These are phyloP conservation scores for Neosalanx taihuensis DNA, from an alignment of 2,797 vertebrate species.

Conservation along the genomic window DNA sequence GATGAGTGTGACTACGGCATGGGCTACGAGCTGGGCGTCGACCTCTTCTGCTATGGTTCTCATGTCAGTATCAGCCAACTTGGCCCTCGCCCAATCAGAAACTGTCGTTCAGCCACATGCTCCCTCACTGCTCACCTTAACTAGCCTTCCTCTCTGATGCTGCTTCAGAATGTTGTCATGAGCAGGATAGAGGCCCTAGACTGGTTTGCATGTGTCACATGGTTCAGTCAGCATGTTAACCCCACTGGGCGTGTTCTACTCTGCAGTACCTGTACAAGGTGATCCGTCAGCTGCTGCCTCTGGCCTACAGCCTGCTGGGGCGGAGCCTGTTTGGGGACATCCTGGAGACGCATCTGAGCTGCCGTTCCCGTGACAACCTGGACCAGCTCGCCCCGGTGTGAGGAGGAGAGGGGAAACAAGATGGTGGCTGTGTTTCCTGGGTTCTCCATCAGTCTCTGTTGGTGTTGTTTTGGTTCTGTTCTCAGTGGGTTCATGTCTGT, in stretches of 20 bases:
- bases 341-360: constrained; percentile 82
- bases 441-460: constrained; percentile 39
- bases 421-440: constrained; percentile 39
- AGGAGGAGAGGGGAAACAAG: constrained; percentile 31
- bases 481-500: constrained; percentile 48
- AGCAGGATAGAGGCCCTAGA: neutral
- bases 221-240: too few species aligned
- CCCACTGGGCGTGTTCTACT: too few species aligned
- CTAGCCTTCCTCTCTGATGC: neutral
- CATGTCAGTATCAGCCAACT: constrained; percentile 78
- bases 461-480: constrained; percentile 45
- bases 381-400: constrained; percentile 77
- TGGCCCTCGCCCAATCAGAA: neutral
- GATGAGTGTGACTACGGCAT: constrained; percentile 98
- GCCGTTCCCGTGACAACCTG: constrained; percentile 76
- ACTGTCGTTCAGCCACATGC: neutral
- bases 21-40: constrained; percentile 92
- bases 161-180: neutral
- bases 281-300: constrained; percentile 87
- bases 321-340: constrained; percentile 88
- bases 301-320: constrained; percentile 90
- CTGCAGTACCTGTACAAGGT: constrained; percentile 91
- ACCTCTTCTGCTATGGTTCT: constrained; percentile 94
- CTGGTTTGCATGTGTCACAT: too few species aligned
- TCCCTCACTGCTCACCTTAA: neutral